Evolutionary conservation across 2,888 invertebrate genomes (phyloP).

Genomic region (Schizotus pectinicornis): DNA sequence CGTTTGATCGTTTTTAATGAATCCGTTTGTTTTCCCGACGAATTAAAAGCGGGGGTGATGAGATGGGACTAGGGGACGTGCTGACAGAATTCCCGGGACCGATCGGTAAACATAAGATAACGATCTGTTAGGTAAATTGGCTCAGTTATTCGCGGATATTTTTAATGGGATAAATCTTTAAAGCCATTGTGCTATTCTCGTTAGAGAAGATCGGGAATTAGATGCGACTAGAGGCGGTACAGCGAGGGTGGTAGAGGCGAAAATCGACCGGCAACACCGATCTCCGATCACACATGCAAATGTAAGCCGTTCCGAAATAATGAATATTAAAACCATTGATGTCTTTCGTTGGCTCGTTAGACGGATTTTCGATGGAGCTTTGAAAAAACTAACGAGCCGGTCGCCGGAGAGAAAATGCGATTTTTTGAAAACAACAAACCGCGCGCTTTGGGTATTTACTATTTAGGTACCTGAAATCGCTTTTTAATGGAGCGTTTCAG

Average conservation of each 20-base stretch:
- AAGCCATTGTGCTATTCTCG: constrained; percentile 54
- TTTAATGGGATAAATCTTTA: constrained; percentile 57
- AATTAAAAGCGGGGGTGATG: not conserved
- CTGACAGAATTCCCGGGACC: constrained; percentile 34
- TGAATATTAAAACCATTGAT: constrained; percentile 58
- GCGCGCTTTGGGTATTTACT: not conserved
- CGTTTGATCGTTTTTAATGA: constrained; percentile 47
- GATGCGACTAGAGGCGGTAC: constrained; percentile 24
- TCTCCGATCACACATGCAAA: constrained; percentile 53
- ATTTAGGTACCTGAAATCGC: constrained; percentile 1
- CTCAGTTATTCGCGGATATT: constrained; percentile 56
- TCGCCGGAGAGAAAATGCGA: not conserved
- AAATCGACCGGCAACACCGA: constrained; percentile 30
- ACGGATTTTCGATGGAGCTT: constrained; percentile 38
- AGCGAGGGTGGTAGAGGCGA: constrained; percentile 29
- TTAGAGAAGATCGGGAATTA: constrained; percentile 44
- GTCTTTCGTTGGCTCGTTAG: constrained; percentile 50
- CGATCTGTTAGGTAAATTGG: constrained; percentile 57
- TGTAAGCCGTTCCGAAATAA: constrained; percentile 54
- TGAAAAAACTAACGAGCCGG: constrained; percentile 24
- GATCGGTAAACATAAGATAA: constrained; percentile 53
- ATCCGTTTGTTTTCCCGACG: constrained; percentile 45
- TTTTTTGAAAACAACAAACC: not conserved
- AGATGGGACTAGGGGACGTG: not conserved
- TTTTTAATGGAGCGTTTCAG: not conserved